Conservation (phyloP, 2,888 invertebrate species). For the Eudemis profundana region DNA sequence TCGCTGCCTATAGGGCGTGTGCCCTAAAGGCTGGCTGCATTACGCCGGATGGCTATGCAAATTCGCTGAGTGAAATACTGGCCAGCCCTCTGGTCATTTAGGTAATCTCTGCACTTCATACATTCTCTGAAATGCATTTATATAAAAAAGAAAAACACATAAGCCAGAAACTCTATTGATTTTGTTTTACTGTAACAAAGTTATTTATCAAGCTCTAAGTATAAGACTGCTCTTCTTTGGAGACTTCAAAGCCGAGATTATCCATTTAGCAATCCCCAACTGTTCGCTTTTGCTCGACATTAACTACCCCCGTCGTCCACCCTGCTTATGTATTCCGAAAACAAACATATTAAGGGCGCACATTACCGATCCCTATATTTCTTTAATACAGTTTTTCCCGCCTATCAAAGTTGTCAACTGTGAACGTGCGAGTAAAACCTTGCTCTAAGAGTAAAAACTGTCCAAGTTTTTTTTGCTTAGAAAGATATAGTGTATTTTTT, state of each 20-base stretch:
- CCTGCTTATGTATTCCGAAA: constrained; percentile 33
- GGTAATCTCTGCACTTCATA: too few species aligned
- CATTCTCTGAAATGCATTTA: too few species aligned
- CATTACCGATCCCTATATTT: constrained; percentile 35
- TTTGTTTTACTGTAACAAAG: neutral
- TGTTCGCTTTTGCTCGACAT: constrained; percentile 15
- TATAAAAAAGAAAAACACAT: too few species aligned
- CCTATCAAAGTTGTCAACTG: constrained; percentile 29
- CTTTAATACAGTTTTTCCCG: constrained; percentile 35
- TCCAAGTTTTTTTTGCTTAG: too few species aligned
- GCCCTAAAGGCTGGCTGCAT: too few species aligned
- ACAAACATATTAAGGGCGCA: constrained; percentile 34
- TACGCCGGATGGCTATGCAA: too few species aligned
- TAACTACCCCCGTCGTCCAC: constrained; percentile 22
- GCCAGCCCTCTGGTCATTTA: too few species aligned
- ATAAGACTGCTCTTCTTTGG: too few species aligned
- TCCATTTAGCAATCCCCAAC: neutral
- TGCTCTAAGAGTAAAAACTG: neutral
- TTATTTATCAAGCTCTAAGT: too few species aligned
- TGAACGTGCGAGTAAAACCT: constrained; percentile 14
- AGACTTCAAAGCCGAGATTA: neutral
- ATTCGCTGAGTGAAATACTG: too few species aligned
- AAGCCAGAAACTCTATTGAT: too few species aligned
- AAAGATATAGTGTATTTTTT: neutral
- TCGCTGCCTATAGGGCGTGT: too few species aligned